Evolutionary conservation across 2,888 invertebrate species (phyloP).

Genomic region (Osmoderma eremita): DNA sequence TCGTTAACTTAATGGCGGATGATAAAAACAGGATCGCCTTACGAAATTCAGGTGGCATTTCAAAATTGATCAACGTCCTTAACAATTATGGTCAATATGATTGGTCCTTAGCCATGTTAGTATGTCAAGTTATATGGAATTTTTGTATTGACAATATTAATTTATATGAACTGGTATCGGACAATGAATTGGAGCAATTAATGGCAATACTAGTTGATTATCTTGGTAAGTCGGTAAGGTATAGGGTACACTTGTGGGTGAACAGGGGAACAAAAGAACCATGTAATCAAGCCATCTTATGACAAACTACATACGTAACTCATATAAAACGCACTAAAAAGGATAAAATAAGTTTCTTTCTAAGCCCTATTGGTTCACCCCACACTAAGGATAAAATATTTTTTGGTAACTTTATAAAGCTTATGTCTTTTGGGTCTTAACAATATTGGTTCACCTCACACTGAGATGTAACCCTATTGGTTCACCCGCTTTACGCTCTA

Average conservation of each 20-base stretch:
- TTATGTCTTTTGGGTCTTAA: no score
- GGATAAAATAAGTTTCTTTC: no score
- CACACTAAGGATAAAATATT: no score
- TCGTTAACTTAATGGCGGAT: constrained; percentile 80
- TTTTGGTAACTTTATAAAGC: no score
- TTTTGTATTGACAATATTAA: constrained; percentile 69
- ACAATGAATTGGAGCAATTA: constrained; percentile 67
- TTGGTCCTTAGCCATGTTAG: constrained; percentile 76
- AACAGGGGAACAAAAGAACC: not conserved
- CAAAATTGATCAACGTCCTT: constrained; percentile 67
- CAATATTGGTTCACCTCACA: no score
- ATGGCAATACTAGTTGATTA: constrained; percentile 68
- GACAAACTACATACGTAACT: no score
- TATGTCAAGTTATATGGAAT: constrained; percentile 82
- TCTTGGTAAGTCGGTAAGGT: constrained; percentile 59
- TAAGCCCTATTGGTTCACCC: no score
- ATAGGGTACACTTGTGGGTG: no score
- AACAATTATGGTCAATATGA: constrained; percentile 70
- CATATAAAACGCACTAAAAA: no score
- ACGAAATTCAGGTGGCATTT: constrained; percentile 66
- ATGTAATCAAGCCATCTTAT: no score
- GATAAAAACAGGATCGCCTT: constrained; percentile 68
- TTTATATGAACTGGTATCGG: constrained; percentile 64
- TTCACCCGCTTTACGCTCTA: no score
- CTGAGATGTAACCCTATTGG: no score